Evolutionary conservation across 2,113 vertebrate genomes (phyloP).

Genomic region (Saimiri boliviensis): DNA sequence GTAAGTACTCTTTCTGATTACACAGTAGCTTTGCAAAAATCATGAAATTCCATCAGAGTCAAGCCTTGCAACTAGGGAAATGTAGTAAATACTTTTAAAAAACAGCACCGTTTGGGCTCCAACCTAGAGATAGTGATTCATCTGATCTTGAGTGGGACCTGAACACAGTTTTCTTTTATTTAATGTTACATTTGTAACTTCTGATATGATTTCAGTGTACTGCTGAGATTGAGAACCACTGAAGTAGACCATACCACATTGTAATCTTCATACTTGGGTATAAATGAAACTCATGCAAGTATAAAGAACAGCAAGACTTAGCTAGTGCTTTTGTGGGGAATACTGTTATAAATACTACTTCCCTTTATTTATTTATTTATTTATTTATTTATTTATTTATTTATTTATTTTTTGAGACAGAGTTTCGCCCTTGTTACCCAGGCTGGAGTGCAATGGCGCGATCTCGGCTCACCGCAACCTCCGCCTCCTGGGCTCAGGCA

Average conservation of each 20-base stretch:
- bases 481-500: too few species aligned
- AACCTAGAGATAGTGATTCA: background rate
- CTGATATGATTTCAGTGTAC: background rate
- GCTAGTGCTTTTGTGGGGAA: background rate
- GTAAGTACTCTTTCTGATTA: slow-evolving; percentile 79
- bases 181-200: background rate
- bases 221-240: background rate
- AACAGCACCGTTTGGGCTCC: background rate
- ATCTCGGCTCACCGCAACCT: too few species aligned
- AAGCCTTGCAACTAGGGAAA: background rate
- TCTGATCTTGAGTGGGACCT: background rate
- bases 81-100: slow-evolving; percentile 34
- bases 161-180: background rate
- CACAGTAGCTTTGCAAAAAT: background rate
- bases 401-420: too few species aligned
- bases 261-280: background rate
- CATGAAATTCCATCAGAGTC: background rate
- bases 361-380: background rate
- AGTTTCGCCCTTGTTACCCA: too few species aligned
- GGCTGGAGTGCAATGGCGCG: too few species aligned
- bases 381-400: too few species aligned
- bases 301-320: background rate
- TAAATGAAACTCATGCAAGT: background rate
- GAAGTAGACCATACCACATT: background rate
- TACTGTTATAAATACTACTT: background rate